Conservation (phyloP, 2,797 vertebrate species). For the Tolypeutes matacus region DNA sequence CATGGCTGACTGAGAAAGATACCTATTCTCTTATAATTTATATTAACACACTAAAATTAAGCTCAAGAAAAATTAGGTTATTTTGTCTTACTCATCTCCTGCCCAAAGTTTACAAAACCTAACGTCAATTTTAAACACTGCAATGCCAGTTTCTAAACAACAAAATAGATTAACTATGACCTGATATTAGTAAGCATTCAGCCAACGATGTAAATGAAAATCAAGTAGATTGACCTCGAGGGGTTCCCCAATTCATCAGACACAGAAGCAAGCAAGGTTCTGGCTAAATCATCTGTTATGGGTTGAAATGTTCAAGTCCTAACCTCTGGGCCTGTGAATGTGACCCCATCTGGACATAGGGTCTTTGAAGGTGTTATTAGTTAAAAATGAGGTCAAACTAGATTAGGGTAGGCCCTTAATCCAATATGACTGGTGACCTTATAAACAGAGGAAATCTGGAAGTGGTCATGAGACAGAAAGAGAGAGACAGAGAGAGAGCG, state of each 20-base stretch:
- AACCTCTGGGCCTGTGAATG: too few species aligned
- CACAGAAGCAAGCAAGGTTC: neutral
- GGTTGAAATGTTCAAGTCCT: too few species aligned
- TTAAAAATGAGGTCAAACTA: too few species aligned
- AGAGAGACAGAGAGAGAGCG: too few species aligned
- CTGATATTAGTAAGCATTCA: neutral
- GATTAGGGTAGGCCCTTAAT: too few species aligned
- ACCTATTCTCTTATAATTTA: neutral
- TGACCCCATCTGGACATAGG: too few species aligned
- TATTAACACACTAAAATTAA: neutral
- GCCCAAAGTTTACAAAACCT: constrained; percentile 1
- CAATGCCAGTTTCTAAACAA: neutral
- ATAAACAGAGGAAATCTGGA: too few species aligned
- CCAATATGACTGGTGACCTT: too few species aligned
- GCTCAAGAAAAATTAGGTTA: neutral
- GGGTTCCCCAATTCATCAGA: neutral
- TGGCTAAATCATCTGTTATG: neutral
- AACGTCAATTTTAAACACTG: neutral
- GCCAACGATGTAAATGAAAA: neutral
- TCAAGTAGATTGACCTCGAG: neutral
- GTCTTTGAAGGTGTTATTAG: too few species aligned
- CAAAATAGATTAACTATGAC: neutral
- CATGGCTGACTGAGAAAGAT: neutral
- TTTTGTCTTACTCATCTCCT: neutral
- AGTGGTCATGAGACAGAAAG: too few species aligned